Conservation (phyloP, 2,113 vertebrate genomes). For the Nettapus auritus region DNA sequence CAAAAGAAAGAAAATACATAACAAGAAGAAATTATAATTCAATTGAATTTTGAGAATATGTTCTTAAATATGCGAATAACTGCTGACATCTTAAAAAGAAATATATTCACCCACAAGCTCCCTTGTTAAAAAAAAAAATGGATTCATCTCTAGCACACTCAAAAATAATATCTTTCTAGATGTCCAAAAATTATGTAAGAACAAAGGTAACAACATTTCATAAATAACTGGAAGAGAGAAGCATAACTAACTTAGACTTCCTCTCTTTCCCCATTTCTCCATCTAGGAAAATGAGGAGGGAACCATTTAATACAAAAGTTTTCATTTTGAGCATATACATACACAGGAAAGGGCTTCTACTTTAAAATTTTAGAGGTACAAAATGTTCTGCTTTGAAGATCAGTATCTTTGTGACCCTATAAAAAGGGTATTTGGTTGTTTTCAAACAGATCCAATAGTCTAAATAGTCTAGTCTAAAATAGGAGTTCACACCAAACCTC, state of each 20-base stretch:
- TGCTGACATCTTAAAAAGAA: background rate
- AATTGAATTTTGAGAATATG: background rate
- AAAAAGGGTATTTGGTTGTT: background rate
- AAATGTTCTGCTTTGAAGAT: background rate
- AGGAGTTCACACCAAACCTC: background rate
- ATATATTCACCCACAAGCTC: background rate
- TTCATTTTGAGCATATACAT: background rate
- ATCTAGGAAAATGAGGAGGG: background rate
- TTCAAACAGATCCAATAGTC: background rate
- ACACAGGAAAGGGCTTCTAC: background rate
- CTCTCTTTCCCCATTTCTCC: background rate
- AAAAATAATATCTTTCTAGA: background rate
- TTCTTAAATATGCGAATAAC: background rate
- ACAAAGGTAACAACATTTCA: background rate
- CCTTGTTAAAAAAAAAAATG: background rate
- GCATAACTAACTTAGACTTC: background rate
- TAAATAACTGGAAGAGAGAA: background rate
- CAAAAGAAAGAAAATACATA: background rate
- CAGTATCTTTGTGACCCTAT: fast-evolving
- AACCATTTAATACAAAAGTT: background rate
- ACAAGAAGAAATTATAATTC: background rate
- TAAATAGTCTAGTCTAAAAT: background rate
- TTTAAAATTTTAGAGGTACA: background rate
- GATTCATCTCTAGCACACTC: background rate
- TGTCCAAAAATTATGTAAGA: background rate